phyloP scores from a whole-genome alignment of 2,888 invertebrate species.

The Gortyna flavago region DNA sequence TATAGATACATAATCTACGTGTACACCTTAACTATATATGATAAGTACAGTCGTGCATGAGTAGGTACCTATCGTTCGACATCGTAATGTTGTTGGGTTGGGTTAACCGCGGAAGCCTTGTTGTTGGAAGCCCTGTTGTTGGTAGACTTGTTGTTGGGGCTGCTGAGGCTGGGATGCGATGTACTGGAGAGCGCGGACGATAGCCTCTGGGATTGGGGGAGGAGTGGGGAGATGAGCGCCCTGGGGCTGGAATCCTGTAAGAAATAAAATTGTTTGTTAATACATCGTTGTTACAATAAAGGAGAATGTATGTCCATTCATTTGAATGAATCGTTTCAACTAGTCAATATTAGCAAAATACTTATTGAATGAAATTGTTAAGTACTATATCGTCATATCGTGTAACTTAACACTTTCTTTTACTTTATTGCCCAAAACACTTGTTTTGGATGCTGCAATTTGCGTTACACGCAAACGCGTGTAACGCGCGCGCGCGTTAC shows the following conservation, averaged over 20 bases:
- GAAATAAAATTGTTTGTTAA: conserved; percentile 26
- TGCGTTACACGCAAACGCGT: too few species aligned
- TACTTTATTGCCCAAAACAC: conserved; percentile 27
- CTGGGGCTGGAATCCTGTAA: conserved; percentile 90
- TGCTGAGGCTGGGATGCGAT: conserved; percentile 76
- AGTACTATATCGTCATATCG: background rate
- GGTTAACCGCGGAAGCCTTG: conserved; percentile 79
- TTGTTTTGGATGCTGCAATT: conserved; percentile 20
- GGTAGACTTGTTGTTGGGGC: conserved; percentile 71
- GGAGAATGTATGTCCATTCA: background rate
- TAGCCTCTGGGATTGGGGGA: conserved; percentile 91
- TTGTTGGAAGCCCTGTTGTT: conserved; percentile 62
- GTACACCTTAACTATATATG: conserved; percentile 67
- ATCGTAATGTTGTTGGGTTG: conserved; percentile 29
- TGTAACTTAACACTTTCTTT: background rate
- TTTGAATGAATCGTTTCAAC: conserved; percentile 5
- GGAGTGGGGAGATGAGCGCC: conserved; percentile 91
- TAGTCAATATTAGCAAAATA: background rate
- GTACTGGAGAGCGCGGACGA: conserved; percentile 87
- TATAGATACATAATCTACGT: conserved; percentile 72
- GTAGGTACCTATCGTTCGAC: conserved; percentile 60
- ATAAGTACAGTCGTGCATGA: conserved; percentile 65
- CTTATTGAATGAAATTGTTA: conserved; percentile 25
- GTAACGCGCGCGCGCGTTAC: too few species aligned
- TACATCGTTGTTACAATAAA: conserved; percentile 2